phyloP scores from a whole-genome alignment of 2,888 invertebrate genomes.

The Phoenoteleia sp. region DNA sequence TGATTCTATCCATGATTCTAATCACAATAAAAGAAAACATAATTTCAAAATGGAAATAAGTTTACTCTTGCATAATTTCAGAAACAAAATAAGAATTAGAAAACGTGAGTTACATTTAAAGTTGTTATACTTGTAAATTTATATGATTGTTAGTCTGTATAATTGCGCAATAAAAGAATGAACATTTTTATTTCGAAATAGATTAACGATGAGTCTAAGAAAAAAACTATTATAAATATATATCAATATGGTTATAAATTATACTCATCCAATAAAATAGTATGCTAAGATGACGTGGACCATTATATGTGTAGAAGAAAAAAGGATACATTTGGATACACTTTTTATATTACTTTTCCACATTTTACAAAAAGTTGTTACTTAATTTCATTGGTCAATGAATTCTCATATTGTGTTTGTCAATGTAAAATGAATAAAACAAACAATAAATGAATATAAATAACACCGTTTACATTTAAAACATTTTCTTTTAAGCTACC shows the following conservation, averaged over 20 bases:
- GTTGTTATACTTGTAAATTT: slow-evolving; percentile 66
- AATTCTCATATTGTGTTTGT: slow-evolving; percentile 68
- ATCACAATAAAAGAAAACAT: too few species aligned
- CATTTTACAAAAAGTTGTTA: slow-evolving; percentile 65
- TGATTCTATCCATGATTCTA: too few species aligned
- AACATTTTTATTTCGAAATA: slow-evolving; percentile 49
- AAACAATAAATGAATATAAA: slow-evolving; percentile 68
- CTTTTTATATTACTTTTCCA: slow-evolving; percentile 70
- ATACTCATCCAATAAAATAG: slow-evolving; percentile 66
- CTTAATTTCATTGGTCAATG: slow-evolving; percentile 60
- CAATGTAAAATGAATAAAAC: slow-evolving; percentile 64
- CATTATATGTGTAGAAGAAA: slow-evolving; percentile 68
- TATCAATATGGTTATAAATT: slow-evolving; percentile 64
- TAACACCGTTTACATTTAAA: slow-evolving; percentile 59
- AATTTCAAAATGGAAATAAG: too few species aligned
- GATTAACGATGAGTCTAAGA: slow-evolving; percentile 56
- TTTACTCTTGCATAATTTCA: too few species aligned
- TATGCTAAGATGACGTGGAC: slow-evolving; percentile 66
- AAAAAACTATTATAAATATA: slow-evolving; percentile 52
- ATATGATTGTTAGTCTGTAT: slow-evolving; percentile 65
- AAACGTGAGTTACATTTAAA: slow-evolving; percentile 54
- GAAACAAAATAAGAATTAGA: slow-evolving; percentile 27
- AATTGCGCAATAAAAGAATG: slow-evolving; percentile 58
- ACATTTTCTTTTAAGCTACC: slow-evolving; percentile 50
- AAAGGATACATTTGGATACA: slow-evolving; percentile 66